Percentiles rank a stretch among this genome's conserved stretches.
Conservation (phyloP, 64 coral and sea anemone genomes). For the Stichodactyla helianthus region DNA sequence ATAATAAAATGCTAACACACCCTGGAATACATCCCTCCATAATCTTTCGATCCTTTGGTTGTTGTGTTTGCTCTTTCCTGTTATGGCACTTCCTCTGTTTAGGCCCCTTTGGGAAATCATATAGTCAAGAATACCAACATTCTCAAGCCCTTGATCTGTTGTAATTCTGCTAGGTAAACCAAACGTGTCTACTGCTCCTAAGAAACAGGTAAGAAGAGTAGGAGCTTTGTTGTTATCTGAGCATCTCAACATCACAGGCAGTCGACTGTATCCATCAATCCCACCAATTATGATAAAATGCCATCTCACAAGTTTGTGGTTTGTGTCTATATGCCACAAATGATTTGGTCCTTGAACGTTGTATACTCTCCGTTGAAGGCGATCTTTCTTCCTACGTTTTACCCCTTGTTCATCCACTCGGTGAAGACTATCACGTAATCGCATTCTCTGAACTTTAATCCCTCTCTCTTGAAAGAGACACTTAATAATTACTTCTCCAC, state of each 20-base stretch:
- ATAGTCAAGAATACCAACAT: slow-evolving; percentile 56
- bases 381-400: slow-evolving; percentile 32
- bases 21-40: slow-evolving; percentile 53
- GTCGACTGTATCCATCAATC: slow-evolving; percentile 64
- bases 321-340: slow-evolving; percentile 36
- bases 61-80: slow-evolving; percentile 53
- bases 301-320: slow-evolving; percentile 51
- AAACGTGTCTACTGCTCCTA: slow-evolving; percentile 24
- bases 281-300: slow-evolving; percentile 60
- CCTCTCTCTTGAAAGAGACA: slow-evolving; percentile 34
- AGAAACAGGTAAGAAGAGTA: slow-evolving; percentile 45
- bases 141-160: slow-evolving; percentile 62
- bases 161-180: slow-evolving; percentile 62
- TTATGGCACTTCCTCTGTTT: slow-evolving; percentile 52
- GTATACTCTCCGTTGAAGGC: slow-evolving; percentile 54
- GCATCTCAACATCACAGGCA: slow-evolving; percentile 57
- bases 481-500: slow-evolving; percentile 51
- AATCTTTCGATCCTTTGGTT: slow-evolving; percentile 47
- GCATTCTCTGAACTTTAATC: slow-evolving; percentile 47
- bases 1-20: slow-evolving; percentile 45
- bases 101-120: slow-evolving; percentile 55
- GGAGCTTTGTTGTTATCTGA: slow-evolving; percentile 58
- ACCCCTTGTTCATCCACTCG: slow-evolving; percentile 47
- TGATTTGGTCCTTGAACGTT: slow-evolving; percentile 24
- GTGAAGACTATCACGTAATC: slow-evolving; percentile 47